Evolutionary conservation across 2,888 invertebrate genomes (phyloP), one percentile per base, ranked within the genome.

Genomic region (Lycaena phlaeas): DNA sequence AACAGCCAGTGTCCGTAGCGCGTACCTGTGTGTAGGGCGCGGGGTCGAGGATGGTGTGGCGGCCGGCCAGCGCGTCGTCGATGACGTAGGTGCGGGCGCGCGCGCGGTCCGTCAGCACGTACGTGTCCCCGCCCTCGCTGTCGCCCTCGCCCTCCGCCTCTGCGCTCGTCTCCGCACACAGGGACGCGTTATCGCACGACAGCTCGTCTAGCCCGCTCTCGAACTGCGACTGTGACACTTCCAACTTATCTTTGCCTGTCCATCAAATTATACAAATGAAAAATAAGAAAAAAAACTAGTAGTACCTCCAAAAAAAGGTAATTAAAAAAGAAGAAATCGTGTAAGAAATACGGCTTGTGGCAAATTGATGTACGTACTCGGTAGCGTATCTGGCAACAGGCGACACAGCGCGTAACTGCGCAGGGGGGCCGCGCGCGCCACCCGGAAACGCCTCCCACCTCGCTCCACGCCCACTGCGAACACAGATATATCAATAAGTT

Each of bases 51-150:
- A 79, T 64, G 47, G 76, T 71, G 48, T 68, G 64, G 10, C 53
- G 41, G 40, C 62, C 67, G 14, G 57, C 60, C 17, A 78, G 61
- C 48, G 69, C 69, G 58, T 77, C 75, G 31, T 60, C 60, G 45
- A 85, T 64, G 42, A 72, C 58, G 59, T 76, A 79, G n/a, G 65
- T 57, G 43, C 68, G 59, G 28, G 73, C 69, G 30, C 72, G 63
- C 40, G 62, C 48, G 36, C 62, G 48, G 56, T 69, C 72, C 31
- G 81, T 79, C 50, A 85, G 66, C 44, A 85, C 79, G 70, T 74
- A 85, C 27, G 82, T 82, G 52, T 78, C 76, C 51, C 40, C 48
- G 36, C 22, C 45, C 34, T 50, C 57, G 36, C 22, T 42, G 28
- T 50, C 57, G 34, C 44, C 51, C 40, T 49, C 52, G 34, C 44